Conservation (phyloP, 1,140 invertebrate genomes). For the Drosophila prosaltans region DNA sequence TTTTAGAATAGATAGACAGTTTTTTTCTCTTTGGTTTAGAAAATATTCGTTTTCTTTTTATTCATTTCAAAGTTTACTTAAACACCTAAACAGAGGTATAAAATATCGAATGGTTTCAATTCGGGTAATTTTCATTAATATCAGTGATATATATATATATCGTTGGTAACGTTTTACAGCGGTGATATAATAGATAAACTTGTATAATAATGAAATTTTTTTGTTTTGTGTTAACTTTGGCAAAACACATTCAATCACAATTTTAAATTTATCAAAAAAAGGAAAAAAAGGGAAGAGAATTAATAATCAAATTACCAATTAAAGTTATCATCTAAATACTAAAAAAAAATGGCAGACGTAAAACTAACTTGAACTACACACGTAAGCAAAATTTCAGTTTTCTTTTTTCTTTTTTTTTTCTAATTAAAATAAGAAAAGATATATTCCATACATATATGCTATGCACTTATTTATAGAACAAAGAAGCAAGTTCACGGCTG, state of each 20-base stretch:
- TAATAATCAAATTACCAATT: conserved; percentile 10
- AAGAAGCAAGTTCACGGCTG: conserved; percentile 19
- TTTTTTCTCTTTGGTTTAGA: too few species aligned
- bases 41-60: neutral
- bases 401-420: too few species aligned
- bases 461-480: conserved; percentile 43
- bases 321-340: conserved; percentile 33
- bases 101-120: conserved; percentile 62
- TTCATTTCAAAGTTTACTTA: conserved; percentile 30
- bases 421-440: conserved; percentile 4
- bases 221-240: conserved; percentile 13
- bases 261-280: conserved; percentile 52
- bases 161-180: conserved; percentile 74
- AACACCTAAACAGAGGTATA: conserved; percentile 50
- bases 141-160: conserved; percentile 23
- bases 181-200: conserved; percentile 32
- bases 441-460: conserved; percentile 39
- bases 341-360: conserved; percentile 49
- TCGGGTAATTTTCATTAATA: conserved; percentile 34
- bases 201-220: conserved; percentile 19
- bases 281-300: conserved; percentile 12
- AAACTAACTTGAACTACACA: conserved; percentile 25
- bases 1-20: conserved; percentile 7
- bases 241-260: conserved; percentile 27
- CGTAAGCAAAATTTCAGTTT: too few species aligned